Evolutionary conservation across 2,888 invertebrate species (phyloP).

Genomic region (Acleris laterana): DNA sequence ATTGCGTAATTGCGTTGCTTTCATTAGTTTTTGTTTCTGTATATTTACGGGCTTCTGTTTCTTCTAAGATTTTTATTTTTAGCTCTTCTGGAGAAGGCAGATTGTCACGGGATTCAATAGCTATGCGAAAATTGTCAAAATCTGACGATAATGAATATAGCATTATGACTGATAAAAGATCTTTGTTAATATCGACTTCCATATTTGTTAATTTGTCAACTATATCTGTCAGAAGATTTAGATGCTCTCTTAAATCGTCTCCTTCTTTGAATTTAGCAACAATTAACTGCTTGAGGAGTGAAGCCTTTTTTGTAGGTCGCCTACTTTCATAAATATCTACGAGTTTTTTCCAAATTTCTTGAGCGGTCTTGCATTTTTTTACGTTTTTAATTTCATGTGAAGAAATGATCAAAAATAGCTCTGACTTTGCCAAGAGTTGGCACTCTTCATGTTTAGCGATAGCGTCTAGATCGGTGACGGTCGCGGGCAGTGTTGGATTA

Average conservation of each 20-base stretch:
- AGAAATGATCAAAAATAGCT: not conserved
- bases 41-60: slow-evolving; percentile 24
- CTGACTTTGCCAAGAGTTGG: not conserved
- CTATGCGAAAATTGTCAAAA: slow-evolving; percentile 42
- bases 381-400: too few relatives aligned
- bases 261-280: slow-evolving; percentile 1
- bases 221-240: not conserved
- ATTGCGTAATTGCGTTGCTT: not conserved
- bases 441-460: slow-evolving; percentile 1
- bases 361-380: too few relatives aligned
- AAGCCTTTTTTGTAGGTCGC: too few relatives aligned
- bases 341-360: too few relatives aligned
- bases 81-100: slow-evolving; percentile 39
- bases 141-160: not conserved
- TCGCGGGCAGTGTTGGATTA: not conserved
- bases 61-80: too few relatives aligned
- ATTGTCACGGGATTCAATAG: slow-evolving; percentile 42
- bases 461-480: not conserved
- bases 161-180: not conserved
- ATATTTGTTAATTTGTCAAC: not conserved
- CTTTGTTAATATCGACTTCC: not conserved
- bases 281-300: not conserved
- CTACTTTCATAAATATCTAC: too few relatives aligned
- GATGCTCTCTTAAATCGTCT: slow-evolving; percentile 1
- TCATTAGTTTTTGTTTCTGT: slow-evolving; percentile 8